Evolutionary conservation across 2,888 invertebrate species (phyloP).

Genomic region (Lucinisca nassula): DNA sequence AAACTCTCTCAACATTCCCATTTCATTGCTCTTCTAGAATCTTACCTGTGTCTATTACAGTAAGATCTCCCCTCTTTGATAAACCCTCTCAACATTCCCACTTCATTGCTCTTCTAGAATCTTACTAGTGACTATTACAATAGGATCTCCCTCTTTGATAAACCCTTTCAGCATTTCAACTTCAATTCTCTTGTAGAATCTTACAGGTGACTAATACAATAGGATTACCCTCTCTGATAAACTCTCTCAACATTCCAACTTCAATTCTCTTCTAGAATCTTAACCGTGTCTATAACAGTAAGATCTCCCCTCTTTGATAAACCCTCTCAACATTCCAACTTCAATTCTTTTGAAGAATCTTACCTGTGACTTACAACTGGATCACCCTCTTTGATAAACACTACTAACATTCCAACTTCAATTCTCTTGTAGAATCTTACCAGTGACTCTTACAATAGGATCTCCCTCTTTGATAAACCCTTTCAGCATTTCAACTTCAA

Average conservation of each 20-base stretch:
- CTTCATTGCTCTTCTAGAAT: slow-evolving; percentile 87
- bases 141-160: slow-evolving; percentile 94
- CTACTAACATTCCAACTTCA: slow-evolving; percentile 88
- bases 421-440: slow-evolving; percentile 88
- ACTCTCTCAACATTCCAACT: slow-evolving; percentile 95
- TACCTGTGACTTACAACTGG: slow-evolving; percentile 96
- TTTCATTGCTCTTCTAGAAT: slow-evolving; percentile 88
- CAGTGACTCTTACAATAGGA: slow-evolving; percentile 97
- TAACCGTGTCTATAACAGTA: slow-evolving; percentile 97
- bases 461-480: slow-evolving; percentile 96
- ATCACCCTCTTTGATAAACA: slow-evolving; percentile 96
- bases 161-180: slow-evolving; percentile 91
- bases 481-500: slow-evolving; percentile 86
- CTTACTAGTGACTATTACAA: slow-evolving; percentile 96
- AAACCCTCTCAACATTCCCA: slow-evolving; percentile 95
- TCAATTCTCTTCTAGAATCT: too few relatives aligned
- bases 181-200: slow-evolving; percentile 79
- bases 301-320: slow-evolving; percentile 95
- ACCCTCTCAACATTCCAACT: slow-evolving; percentile 90
- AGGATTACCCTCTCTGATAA: slow-evolving; percentile 95
- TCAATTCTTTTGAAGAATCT: slow-evolving; percentile 74
- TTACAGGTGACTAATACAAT: slow-evolving; percentile 96
- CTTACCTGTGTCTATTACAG: slow-evolving; percentile 97
- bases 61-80: slow-evolving; percentile 95
- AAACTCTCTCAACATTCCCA: slow-evolving; percentile 95